Base-by-base conservation (phyloP, 2,797 vertebrate species). In the Adelosebastes latens region DNA sequence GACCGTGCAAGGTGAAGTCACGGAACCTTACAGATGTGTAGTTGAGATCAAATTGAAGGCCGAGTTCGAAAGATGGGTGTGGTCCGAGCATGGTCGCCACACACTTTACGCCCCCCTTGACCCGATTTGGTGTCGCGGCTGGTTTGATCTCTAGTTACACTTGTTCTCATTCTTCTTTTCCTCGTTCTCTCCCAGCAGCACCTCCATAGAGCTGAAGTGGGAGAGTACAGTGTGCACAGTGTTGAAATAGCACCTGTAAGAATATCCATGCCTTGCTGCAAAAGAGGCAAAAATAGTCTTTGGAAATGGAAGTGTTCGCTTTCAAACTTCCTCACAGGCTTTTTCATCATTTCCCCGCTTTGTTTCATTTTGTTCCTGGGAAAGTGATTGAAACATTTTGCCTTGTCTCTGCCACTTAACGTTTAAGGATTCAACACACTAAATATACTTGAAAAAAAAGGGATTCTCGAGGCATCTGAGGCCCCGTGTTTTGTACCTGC, bases 171-270 rank as follows among this genome's bases (percentile, higher is more conserved):
- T 62, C 13, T 52, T 60, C 12, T 29, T 61, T 6, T 32, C 4
- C 42, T 66, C 18, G 27, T 52, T 60, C 31, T 60, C 32, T 76
- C 46, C 16, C 11, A 29, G 61, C 39, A 62, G 75, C 31, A 61
- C 64, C 20, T 71, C 20, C 58, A 5, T 31, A 8, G 13, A 61
- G 11, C 65, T 25, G 59, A 58, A 65, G 6, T 36, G 14, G 34
- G 63, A 63, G 18, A 46, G 13, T 39, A 39, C 18, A 6, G 25
- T 25, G 55, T 31, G 68, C 52, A 58, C 10, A 13, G 58, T 78
- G 66, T 76, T 67, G 66, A 81, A 80, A 73, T 59, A 64, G 18
- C 12, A 56, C 71, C 69, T 86, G 49, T 29, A 67, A 82, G 75
- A 72, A 87, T 46, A 76, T 82, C 60, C 85, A 79, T 76, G 64